Base-by-base conservation (phyloP, 2,113 vertebrate species). In the Rissa tridactyla region DNA sequence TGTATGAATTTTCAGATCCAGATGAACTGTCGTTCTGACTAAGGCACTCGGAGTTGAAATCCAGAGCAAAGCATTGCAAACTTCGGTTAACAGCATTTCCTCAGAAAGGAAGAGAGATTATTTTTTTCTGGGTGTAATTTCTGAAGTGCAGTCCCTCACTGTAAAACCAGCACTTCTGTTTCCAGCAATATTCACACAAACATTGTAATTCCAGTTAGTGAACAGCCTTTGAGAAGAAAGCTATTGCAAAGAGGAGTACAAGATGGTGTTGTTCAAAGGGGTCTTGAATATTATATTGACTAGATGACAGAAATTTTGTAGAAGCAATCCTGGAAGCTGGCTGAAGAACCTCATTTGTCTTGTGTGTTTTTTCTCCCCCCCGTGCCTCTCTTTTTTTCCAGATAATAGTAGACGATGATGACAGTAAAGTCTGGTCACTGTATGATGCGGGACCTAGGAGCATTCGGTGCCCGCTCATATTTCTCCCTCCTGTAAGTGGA, bases 371-470 rank as follows among this genome's bases (percentile, higher is more conserved):
- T 68, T 57, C 19, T 66, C 30, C 40, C 42, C 17, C 12, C 22
- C 2, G 1, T 81, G 26, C 22, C 25, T 76, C 42, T 88, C 47
- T 94, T 26, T 64, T 77, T 64, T 77, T 95, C 21, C 95, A 99
- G 99, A 99, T 99, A 64, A 99, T 99, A 26, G 99, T 99, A 27
- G 99, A 99, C 5, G 99, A 99, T 47, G 99, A 99, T 1, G 99
- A 99, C 98, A 99, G 99, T 82, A 99, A 99, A 97, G 99, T 99
- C 65, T 99, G 99, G 99, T 99, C 99, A 0, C 97, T 99, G 76
- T 99, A 99, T 23, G 99, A 99, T 22, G 99, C 99, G 0, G 99
- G 99, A 46, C 99, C 99, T 5, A 98, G 99, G 97, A 99, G 96
- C 94, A 99, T 99, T 96, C 96, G 99, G 38, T 99, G 99, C 95